Conservation (phyloP, 1,140 invertebrate genomes). For the Tetraneura akinire region DNA sequence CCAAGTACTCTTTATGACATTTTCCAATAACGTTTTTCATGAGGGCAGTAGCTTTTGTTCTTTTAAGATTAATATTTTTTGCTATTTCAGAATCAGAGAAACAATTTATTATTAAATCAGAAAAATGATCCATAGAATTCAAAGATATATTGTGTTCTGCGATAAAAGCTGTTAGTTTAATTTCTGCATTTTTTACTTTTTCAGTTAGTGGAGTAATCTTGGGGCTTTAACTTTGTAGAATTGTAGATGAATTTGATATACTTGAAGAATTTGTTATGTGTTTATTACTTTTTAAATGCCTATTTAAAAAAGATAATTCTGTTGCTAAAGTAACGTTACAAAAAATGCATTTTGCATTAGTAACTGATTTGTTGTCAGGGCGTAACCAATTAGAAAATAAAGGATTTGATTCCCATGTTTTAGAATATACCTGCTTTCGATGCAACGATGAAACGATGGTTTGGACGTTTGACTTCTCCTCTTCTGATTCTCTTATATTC, state of each 20-base stretch:
- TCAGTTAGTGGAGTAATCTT: not conserved
- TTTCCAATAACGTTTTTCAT: no score
- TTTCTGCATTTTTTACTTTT: constrained; percentile 7
- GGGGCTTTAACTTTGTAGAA: not conserved
- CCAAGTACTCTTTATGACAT: not conserved
- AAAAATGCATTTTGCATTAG: no score
- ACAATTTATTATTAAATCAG: not conserved
- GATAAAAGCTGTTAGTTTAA: not conserved
- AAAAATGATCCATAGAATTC: not conserved
- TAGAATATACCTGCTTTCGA: not conserved
- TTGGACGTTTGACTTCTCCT: not conserved
- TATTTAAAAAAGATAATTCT: not conserved
- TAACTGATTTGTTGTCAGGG: not conserved
- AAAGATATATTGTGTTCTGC: not conserved
- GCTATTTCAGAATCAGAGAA: constrained; percentile 2
- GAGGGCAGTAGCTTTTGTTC: not conserved
- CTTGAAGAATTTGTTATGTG: not conserved
- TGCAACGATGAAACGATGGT: no score
- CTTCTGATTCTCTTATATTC: not conserved
- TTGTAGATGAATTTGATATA: not conserved
- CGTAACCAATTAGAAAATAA: constrained; percentile 2
- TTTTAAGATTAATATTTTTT: not conserved
- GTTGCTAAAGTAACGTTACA: not conserved
- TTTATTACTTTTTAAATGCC: not conserved
- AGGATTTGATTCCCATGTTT: not conserved